phyloP scores from a whole-genome alignment of 2,113 vertebrate species.

The Pterocles burchelli region DNA sequence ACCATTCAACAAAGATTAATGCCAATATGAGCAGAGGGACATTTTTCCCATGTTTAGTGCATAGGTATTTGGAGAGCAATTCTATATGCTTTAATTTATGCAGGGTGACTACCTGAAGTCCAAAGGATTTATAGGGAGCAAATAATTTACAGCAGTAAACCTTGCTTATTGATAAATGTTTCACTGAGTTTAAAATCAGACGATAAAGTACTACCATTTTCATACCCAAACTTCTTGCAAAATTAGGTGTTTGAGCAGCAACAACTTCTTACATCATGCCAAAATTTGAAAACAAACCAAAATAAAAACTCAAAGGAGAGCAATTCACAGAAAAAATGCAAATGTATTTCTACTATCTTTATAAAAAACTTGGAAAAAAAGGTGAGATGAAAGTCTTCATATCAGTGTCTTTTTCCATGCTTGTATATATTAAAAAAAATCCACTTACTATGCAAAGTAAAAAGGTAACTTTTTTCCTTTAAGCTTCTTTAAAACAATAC shows the following conservation, averaged over 20 bases:
- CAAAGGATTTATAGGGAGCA: not conserved
- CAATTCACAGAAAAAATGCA: not conserved
- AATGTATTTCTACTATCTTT: not conserved
- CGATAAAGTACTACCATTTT: not conserved
- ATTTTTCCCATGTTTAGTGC: not conserved
- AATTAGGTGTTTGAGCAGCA: not conserved
- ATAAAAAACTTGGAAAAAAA: not conserved
- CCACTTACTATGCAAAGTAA: not conserved
- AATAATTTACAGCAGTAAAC: not conserved
- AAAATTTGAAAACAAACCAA: not conserved
- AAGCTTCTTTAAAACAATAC: not conserved
- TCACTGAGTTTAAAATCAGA: not conserved
- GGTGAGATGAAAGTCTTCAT: not conserved
- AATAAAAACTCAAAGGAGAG: not conserved
- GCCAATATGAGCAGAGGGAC: not conserved
- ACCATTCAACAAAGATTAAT: not conserved
- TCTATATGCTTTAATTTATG: not conserved
- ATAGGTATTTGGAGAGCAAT: not conserved
- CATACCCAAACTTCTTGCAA: not conserved
- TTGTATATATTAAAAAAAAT: not conserved
- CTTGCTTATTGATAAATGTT: not conserved
- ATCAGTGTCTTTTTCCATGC: not conserved
- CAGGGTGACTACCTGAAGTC: not conserved
- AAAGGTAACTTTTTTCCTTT: not conserved
- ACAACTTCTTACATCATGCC: not conserved